Conservation (phyloP, 92 coral and sea anemone species). For the Parazoanthus atlanticus region DNA sequence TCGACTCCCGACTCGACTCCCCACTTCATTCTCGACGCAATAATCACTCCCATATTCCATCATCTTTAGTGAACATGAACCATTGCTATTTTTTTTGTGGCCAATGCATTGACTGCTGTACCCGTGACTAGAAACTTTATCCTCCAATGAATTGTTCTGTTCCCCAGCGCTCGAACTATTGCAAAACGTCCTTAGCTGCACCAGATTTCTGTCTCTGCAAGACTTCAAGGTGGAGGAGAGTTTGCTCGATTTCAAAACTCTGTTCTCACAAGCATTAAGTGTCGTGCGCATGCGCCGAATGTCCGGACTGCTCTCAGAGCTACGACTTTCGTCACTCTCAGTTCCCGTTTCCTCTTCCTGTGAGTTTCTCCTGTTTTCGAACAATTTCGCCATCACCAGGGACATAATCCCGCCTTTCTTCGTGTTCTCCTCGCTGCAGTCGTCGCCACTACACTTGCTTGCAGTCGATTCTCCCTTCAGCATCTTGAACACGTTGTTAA, state of each 20-base stretch:
- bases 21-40: slow-evolving; percentile 10
- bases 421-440: neutral
- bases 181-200: slow-evolving; percentile 18
- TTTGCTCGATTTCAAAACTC: neutral
- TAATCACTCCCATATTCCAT: neutral
- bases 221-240: neutral
- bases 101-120: neutral
- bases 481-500: slow-evolving; percentile 38
- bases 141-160: neutral
- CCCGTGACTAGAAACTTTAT: neutral
- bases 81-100: neutral
- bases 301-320: neutral
- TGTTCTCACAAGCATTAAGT: slow-evolving; percentile 34
- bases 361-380: slow-evolving; percentile 24
- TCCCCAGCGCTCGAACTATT: neutral
- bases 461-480: slow-evolving; percentile 16
- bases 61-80: neutral
- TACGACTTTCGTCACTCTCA: slow-evolving; percentile 6
- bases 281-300: neutral
- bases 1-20: neutral
- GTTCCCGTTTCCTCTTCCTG: neutral
- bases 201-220: slow-evolving; percentile 20
- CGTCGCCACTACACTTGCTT: neutral
- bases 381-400: slow-evolving; percentile 24
- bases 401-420: slow-evolving; percentile 27